These are phyloP conservation scores for Otis tarda DNA, from an alignment of 2,113 vertebrate species.

Conservation along the genomic window DNA sequence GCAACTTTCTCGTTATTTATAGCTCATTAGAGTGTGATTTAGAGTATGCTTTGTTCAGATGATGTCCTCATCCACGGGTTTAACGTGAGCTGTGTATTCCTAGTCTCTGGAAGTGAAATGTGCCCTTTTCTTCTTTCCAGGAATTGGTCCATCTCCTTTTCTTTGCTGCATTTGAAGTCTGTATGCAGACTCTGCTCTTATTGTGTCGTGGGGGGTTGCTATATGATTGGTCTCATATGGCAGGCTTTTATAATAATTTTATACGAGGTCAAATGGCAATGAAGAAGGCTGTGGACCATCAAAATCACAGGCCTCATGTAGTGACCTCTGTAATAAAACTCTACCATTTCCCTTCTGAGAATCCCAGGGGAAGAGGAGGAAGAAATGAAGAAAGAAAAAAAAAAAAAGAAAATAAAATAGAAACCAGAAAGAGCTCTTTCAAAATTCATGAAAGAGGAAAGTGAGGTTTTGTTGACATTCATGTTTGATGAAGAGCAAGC, in stretches of 20 bases:
- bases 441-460: slow-evolving; percentile 69
- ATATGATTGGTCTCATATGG: not conserved
- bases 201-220: not conserved
- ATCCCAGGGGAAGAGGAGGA: not conserved
- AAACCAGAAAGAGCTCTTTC: slow-evolving; percentile 48
- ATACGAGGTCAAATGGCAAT: not conserved
- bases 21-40: not conserved
- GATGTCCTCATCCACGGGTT: not conserved
- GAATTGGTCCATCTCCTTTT: not conserved
- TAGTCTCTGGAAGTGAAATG: not conserved
- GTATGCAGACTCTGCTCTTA: not conserved
- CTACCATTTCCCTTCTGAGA: not conserved
- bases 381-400: not conserved
- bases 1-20: not conserved
- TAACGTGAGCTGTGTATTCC: not conserved
- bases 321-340: slow-evolving; percentile 10
- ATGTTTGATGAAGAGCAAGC: slow-evolving; percentile 71
- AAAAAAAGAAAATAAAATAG: not conserved
- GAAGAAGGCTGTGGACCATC: slow-evolving; percentile 17
- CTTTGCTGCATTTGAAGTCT: not conserved
- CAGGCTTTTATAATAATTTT: slow-evolving; percentile 23
- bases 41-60: not conserved
- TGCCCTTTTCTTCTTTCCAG: not conserved
- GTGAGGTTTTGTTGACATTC: slow-evolving; percentile 72
- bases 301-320: not conserved